phyloP scores from a whole-genome alignment of 2,888 invertebrate genomes.

The Agrochola circellaris region DNA sequence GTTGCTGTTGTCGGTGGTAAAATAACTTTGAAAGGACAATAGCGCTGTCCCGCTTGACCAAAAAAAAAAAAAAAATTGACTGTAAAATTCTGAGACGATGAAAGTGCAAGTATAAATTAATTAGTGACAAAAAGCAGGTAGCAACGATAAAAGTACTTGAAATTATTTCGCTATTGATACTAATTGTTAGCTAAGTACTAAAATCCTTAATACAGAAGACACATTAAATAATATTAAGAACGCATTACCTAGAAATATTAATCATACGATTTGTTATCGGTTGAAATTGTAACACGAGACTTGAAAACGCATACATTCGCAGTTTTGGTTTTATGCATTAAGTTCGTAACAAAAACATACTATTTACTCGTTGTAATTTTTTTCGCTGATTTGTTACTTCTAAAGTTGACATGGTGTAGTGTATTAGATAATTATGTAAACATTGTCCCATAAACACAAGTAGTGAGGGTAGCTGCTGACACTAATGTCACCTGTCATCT shows the following conservation, averaged over 20 bases:
- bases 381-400: not conserved
- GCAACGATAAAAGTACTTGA: not conserved
- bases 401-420: too few species aligned
- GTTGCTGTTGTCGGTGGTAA: not conserved
- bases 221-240: constrained; percentile 22
- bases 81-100: not conserved
- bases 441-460: too few species aligned
- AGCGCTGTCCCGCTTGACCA: too few species aligned
- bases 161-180: constrained; percentile 1
- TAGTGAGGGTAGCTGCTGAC: not conserved
- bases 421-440: not conserved
- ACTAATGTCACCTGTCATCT: constrained; percentile 8
- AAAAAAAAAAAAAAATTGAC: not conserved
- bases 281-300: constrained; percentile 49
- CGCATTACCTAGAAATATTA: constrained; percentile 23
- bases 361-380: not conserved
- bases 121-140: not conserved
- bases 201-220: constrained; percentile 13
- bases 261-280: constrained; percentile 38
- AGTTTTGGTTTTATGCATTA: constrained; percentile 51
- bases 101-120: constrained; percentile 3
- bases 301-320: constrained; percentile 18
- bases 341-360: constrained; percentile 16
- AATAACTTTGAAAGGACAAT: not conserved
- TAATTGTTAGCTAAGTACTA: not conserved